Conservation (phyloP, 2,888 invertebrate genomes). For the Cinara cedri region DNA sequence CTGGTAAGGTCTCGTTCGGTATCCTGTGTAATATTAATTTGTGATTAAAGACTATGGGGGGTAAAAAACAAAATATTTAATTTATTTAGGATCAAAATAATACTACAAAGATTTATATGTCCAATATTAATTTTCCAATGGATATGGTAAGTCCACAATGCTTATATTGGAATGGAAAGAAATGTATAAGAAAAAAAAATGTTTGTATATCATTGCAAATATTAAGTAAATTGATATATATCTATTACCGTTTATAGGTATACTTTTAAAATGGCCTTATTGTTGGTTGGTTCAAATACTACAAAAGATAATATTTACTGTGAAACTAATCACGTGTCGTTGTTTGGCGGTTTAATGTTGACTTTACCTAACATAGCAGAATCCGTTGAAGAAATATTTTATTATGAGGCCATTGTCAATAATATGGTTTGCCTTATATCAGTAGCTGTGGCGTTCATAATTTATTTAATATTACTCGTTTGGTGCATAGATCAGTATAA, state of each 20-base stretch:
- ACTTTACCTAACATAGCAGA: constrained; percentile 58
- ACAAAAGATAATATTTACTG: constrained; percentile 57
- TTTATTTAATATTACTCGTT: not conserved
- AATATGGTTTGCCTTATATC: constrained; percentile 1
- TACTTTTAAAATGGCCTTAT: not conserved
- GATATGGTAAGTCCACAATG: constrained; percentile 16
- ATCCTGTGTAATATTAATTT: not conserved
- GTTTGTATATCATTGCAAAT: not conserved
- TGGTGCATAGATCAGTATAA: constrained; percentile 15
- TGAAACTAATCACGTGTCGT: constrained; percentile 58
- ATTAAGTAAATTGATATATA: not conserved
- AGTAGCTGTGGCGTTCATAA: not conserved
- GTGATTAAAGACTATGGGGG: not conserved
- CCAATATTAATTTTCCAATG: constrained; percentile 11
- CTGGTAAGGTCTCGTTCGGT: too few relatives aligned
- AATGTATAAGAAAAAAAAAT: constrained; percentile 7
- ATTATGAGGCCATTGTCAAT: not conserved
- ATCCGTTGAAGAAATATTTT: constrained; percentile 32
- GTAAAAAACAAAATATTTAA: too few relatives aligned
- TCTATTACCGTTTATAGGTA: not conserved
- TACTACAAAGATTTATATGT: not conserved
- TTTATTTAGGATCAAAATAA: not conserved
- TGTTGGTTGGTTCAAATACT: constrained; percentile 22
- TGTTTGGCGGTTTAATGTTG: constrained; percentile 59
- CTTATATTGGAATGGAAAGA: constrained; percentile 22